Evolutionary conservation across 2,888 invertebrate genomes (phyloP), one percentile per base, ranked within the genome.

Genomic region (Cheilosia impressa): DNA sequence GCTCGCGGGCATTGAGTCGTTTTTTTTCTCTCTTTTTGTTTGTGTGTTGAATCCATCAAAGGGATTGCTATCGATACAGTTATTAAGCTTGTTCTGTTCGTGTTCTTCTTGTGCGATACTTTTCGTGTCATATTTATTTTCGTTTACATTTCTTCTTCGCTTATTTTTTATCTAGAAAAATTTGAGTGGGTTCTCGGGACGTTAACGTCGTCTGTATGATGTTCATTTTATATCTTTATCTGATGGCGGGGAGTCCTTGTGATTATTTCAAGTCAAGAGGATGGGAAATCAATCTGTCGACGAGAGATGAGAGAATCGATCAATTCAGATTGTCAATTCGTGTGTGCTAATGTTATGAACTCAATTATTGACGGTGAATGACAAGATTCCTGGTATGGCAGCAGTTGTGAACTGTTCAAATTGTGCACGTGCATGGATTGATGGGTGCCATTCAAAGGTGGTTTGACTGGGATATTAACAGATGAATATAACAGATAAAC

Each of bases 31-130:
- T 31, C 15, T 45, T 41, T 34, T 43, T 10, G 43, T 69, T 34
- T n/a, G n/a, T 45, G 13, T 19, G 19, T 58, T 50, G 45, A 47
- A 65, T 66, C 77, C 80, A 84, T 84, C 84, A 84, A 84, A 84
- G 84, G 68, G 75, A 84, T 84, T 80, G 71, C 69, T 76, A 84
- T 80, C 69, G 75, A 71, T 80, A 80, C 69, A 57, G 79, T 84
- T 84, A 73, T 69, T 75, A 63, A 73, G 63, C 69, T 69, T 38
- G 43, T 73, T 79, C 69, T 45, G 57, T 73, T 83, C 73, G 57
- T 83, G 57, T 60, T 75, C 63, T 50, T 69, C 34, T 22, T 57
- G 27, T 27, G 19, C 55, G 63, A 58, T 69, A 58, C 58, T 19
- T 58, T 65, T 55, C 45, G 31, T 43, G 50, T 80, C 55, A 58